Percentiles rank a stretch among this genome's conserved stretches.
phyloP scores from a whole-genome alignment of 1,140 invertebrate genomes.

The Lordiphosa collinella region DNA sequence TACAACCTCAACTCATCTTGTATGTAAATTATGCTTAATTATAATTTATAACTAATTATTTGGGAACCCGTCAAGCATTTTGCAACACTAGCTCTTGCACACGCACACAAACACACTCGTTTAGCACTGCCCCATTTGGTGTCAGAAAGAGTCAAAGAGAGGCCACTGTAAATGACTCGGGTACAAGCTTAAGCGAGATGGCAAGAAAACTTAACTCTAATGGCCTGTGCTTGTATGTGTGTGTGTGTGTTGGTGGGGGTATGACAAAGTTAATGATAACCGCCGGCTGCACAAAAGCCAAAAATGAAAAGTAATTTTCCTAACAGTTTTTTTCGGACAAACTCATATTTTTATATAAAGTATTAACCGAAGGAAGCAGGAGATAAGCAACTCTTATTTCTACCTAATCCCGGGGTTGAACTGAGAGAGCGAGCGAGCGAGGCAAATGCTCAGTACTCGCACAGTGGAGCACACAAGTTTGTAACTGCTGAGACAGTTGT shows the following conservation, averaged over 20 bases:
- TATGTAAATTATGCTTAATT: conserved; percentile 66
- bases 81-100: conserved; percentile 51
- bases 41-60: conserved; percentile 70
- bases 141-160: conserved; percentile 57
- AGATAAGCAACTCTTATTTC: no score
- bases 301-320: conserved; percentile 23
- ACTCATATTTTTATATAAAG: no score
- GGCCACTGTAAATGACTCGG: conserved; percentile 47
- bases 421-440: conserved; percentile 19
- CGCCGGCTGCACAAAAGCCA: conserved; percentile 60
- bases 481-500: conserved; percentile 19
- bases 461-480: conserved; percentile 7
- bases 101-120: conserved; percentile 43
- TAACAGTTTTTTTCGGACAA: no score
- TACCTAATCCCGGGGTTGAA: not conserved
- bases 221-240: conserved; percentile 27
- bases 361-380: no score
- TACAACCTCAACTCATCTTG: conserved; percentile 32
- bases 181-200: conserved; percentile 35
- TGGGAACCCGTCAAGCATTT: conserved; percentile 35
- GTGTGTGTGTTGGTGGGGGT: conserved; percentile 44
- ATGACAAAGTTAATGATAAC: conserved; percentile 57
- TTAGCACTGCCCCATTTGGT: conserved; percentile 67
- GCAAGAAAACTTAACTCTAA: conserved; percentile 16
- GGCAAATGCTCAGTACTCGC: conserved; percentile 5